Evolutionary conservation across 2,797 vertebrate species (phyloP).

Genomic region (Siniperca undulata): DNA sequence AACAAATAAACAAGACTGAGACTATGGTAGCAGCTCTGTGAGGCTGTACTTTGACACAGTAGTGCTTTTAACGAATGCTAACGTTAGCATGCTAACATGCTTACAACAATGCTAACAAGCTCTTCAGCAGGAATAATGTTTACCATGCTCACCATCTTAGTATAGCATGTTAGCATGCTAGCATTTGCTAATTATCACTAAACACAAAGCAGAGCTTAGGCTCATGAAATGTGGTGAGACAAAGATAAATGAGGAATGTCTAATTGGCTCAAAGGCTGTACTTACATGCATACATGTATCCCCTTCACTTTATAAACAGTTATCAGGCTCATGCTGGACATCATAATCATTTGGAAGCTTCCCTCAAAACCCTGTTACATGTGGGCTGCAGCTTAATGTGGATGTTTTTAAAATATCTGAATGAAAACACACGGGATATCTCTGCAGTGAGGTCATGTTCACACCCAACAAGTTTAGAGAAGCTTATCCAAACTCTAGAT

Average conservation of each 20-base stretch:
- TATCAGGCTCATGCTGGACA: not conserved
- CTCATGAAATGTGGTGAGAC: not conserved
- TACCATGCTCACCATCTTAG: too few species aligned
- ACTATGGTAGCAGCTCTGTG: too few species aligned
- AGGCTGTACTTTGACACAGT: too few species aligned
- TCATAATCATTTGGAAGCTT: not conserved
- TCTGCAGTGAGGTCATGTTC: not conserved
- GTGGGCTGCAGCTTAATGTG: not conserved
- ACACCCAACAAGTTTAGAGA: not conserved
- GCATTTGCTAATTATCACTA: too few species aligned
- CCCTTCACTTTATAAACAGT: not conserved
- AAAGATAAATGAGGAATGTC: not conserved
- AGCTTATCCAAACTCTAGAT: slow-evolving; percentile 1
- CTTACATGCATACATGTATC: not conserved
- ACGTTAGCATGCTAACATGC: too few species aligned
- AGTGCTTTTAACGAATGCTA: too few species aligned
- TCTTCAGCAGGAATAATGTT: too few species aligned
- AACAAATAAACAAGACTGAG: too few species aligned
- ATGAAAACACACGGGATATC: not conserved
- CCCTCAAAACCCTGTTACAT: not conserved
- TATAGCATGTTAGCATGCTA: too few species aligned
- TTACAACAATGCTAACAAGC: too few species aligned
- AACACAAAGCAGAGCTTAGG: too few species aligned
- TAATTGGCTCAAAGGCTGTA: not conserved
- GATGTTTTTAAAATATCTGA: slow-evolving; percentile 23